Evolutionary conservation across 2,797 vertebrate genomes (phyloP).

Genomic region (Scyliorhinus canicula): DNA sequence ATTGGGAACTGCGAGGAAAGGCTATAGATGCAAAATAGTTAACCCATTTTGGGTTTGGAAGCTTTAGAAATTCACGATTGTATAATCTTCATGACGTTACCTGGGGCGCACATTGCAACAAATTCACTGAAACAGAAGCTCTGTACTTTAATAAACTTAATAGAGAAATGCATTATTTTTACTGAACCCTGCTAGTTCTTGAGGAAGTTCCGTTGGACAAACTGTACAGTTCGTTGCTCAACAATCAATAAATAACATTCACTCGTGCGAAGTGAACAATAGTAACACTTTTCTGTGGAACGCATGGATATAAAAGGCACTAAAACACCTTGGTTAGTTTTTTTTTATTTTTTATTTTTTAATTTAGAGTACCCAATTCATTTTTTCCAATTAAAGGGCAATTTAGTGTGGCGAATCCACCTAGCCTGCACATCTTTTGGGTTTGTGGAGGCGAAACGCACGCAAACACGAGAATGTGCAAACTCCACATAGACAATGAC

Average conservation of each 20-base stretch:
- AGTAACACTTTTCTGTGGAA: conserved; percentile 12
- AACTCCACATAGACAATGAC: too few relatives aligned
- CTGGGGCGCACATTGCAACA: too few relatives aligned
- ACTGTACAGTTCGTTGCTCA: not conserved
- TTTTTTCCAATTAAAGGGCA: too few relatives aligned
- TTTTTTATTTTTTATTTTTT: too few relatives aligned
- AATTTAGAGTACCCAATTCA: too few relatives aligned
- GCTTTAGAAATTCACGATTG: not conserved
- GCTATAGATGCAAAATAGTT: not conserved
- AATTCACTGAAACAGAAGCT: conserved; percentile 29
- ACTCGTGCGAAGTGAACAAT: not conserved
- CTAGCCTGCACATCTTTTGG: too few relatives aligned
- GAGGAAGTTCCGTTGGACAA: not conserved
- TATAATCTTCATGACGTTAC: conserved; percentile 21
- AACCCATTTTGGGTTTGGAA: not conserved
- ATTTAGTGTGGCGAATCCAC: too few relatives aligned
- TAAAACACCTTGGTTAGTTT: too few relatives aligned
- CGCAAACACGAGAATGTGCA: too few relatives aligned
- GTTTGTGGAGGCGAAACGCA: too few relatives aligned
- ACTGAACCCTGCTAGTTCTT: not conserved
- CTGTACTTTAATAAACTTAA: conserved; percentile 2
- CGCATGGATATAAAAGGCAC: conserved; percentile 28
- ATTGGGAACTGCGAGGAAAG: not conserved
- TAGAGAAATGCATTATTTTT: not conserved
- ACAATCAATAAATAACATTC: not conserved